Percentiles rank a stretch among this genome's conserved stretches.
Evolutionary conservation across 2,797 vertebrate genomes (phyloP).

Genomic region (Halcyon badia): DNA sequence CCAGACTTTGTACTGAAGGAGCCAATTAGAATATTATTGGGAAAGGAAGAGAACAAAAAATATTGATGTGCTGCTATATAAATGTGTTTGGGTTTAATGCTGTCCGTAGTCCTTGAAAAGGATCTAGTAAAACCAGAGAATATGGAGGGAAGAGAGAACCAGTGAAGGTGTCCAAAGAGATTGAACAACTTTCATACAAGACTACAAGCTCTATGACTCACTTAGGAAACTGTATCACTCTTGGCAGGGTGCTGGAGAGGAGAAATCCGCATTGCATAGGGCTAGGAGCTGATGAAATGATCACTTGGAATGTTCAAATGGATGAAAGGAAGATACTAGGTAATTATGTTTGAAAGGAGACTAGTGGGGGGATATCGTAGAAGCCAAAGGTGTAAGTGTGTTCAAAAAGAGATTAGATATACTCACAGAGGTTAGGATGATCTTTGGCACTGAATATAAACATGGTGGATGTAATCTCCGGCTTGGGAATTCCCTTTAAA

Average conservation of each 20-base stretch:
- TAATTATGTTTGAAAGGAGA: neutral
- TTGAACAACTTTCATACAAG: neutral
- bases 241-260: neutral
- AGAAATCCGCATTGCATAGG: neutral
- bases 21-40: neutral
- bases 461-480: neutral
- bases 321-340: neutral
- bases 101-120: neutral
- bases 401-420: neutral
- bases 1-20: neutral
- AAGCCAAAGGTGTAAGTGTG: neutral
- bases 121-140: neutral
- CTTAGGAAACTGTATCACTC: neutral
- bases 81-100: neutral
- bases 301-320: neutral
- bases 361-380: neutral
- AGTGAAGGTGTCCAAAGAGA: neutral
- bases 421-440: neutral
- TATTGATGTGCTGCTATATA: neutral
- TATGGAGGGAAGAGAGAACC: neutral
- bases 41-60: neutral
- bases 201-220: neutral
- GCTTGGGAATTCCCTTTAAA: conserved; percentile 22
- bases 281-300: neutral
- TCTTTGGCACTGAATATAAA: neutral